These are phyloP conservation scores for Periophthalmus magnuspinnatus DNA, from an alignment of 2,797 vertebrate species.

Conservation along the genomic window DNA sequence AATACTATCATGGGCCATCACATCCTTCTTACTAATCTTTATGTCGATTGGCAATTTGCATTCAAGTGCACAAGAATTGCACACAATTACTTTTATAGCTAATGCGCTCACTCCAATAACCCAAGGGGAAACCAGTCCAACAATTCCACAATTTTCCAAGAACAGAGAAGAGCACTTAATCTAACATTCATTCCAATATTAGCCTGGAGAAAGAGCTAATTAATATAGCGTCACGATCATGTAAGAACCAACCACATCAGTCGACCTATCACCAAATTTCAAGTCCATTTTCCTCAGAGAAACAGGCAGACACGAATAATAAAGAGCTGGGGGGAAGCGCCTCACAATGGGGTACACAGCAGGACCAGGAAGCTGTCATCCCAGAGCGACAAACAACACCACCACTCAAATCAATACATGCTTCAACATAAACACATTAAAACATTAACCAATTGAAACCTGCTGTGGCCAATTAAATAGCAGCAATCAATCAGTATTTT, in stretches of 20 bases:
- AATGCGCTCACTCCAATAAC: neutral
- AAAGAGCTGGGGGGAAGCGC: constrained; percentile 19
- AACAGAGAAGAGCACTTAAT: neutral
- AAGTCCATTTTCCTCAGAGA: neutral
- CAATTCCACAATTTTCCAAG: neutral
- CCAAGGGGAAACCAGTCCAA: neutral
- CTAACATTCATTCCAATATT: neutral
- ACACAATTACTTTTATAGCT: neutral
- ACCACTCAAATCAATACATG: constrained; percentile 29
- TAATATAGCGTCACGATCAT: neutral
- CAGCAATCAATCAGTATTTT: neutral
- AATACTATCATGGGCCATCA: neutral
- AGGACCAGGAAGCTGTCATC: constrained; percentile 42
- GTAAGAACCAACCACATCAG: neutral
- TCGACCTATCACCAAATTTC: neutral
- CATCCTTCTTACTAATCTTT: neutral
- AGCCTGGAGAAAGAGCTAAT: neutral
- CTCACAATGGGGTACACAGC: constrained; percentile 18
- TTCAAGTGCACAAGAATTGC: neutral
- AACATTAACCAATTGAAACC: neutral
- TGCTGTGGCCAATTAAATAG: too few relatives aligned
- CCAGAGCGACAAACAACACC: constrained; percentile 1
- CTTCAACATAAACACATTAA: constrained; percentile 14
- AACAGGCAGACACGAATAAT: constrained; percentile 46
- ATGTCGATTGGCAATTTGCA: neutral